phyloP scores from a whole-genome alignment of 64 coral and sea anemone genomes.

The Porites australiensis region DNA sequence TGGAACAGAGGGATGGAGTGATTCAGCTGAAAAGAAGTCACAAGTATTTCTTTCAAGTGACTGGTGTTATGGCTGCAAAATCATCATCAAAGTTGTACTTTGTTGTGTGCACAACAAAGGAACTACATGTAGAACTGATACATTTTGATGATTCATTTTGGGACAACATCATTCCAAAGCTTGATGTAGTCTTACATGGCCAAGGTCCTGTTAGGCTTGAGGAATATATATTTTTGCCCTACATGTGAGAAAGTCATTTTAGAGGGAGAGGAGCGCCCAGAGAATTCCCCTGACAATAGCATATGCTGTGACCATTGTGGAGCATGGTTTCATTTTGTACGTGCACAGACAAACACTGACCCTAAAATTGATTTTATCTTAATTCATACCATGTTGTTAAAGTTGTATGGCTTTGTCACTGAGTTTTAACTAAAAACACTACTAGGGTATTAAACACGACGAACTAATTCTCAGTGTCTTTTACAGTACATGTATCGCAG shows the following conservation, averaged over 20 bases:
- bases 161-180: background rate
- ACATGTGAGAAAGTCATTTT: constrained; percentile 46
- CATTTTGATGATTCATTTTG: constrained; percentile 17
- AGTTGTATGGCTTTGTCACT: too few relatives aligned
- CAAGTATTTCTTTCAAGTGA: constrained; percentile 34
- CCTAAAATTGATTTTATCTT: too few relatives aligned
- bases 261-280: background rate
- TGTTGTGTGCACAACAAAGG: constrained; percentile 46
- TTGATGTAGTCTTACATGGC: constrained; percentile 46
- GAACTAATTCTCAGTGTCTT: background rate
- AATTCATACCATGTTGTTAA: too few relatives aligned
- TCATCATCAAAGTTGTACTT: background rate
- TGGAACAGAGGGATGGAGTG: background rate
- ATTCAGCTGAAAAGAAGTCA: constrained; percentile 33
- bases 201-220: constrained; percentile 29
- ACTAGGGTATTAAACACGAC: background rate
- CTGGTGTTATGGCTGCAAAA: constrained; percentile 3
- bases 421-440: too few relatives aligned
- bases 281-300: constrained; percentile 49
- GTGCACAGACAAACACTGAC: constrained; percentile 25
- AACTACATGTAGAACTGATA: constrained; percentile 38
- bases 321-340: constrained; percentile 38
- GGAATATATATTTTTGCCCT: constrained; percentile 19
- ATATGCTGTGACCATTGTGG: constrained; percentile 43
- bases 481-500: background rate